These are phyloP conservation scores for Eupeodes luniger DNA, from an alignment of 2,888 invertebrate species.

Conservation along the genomic window DNA sequence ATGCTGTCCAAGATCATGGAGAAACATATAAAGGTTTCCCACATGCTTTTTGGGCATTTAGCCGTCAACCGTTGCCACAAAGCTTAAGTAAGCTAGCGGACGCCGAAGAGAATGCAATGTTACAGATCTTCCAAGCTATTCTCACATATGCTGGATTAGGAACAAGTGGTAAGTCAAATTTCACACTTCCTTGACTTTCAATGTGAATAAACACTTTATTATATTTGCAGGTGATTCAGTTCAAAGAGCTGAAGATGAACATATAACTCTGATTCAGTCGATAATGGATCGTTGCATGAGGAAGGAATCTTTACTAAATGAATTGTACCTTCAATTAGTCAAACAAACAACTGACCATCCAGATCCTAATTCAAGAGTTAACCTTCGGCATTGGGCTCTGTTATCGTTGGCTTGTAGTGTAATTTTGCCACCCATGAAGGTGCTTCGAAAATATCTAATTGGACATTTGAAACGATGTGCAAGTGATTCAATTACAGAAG, in stretches of 20 bases:
- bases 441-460: slow-evolving; percentile 93
- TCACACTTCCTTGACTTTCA: background rate
- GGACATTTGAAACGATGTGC: slow-evolving; percentile 95
- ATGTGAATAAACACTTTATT: background rate
- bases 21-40: slow-evolving; percentile 95
- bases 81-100: slow-evolving; percentile 93
- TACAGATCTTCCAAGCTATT: slow-evolving; percentile 95
- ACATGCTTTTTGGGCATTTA: slow-evolving; percentile 95
- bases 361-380: slow-evolving; percentile 94
- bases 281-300: slow-evolving; percentile 96
- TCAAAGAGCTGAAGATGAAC: slow-evolving; percentile 92
- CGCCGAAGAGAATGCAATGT: slow-evolving; percentile 92
- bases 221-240: slow-evolving; percentile 85
- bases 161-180: slow-evolving; percentile 85
- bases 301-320: slow-evolving; percentile 94
- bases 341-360: slow-evolving; percentile 97
- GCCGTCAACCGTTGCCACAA: slow-evolving; percentile 91
- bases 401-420: slow-evolving; percentile 92
- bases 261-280: slow-evolving; percentile 94
- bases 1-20: slow-evolving; percentile 88
- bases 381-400: slow-evolving; percentile 96
- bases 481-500: slow-evolving; percentile 94
- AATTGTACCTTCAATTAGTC: slow-evolving; percentile 95
- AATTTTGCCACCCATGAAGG: slow-evolving; percentile 93
- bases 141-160: slow-evolving; percentile 94